Base-by-base conservation (phyloP, 2,888 invertebrate species). In the Notodonta ziczac region DNA sequence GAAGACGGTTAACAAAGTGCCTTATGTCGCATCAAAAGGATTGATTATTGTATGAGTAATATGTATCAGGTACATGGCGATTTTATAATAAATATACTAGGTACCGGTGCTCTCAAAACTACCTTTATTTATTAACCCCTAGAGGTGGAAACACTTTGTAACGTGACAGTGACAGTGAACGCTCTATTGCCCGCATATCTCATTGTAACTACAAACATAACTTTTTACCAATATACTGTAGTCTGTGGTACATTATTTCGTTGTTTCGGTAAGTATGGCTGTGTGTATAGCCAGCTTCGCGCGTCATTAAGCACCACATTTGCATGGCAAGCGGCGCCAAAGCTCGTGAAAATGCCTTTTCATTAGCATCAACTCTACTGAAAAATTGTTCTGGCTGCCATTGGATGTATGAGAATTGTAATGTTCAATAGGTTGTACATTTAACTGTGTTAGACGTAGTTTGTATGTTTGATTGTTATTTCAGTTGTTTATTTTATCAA, bases 311-410 rank as follows among this genome's bases (percentile, higher is more conserved):
- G 78, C 85, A 66, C 54, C 82, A 83, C 87, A 92, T 91, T 92
- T 89, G 88, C 91, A 91, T 92, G 87, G 75, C 84, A 87, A 86
- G 82, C 89, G 88, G 86, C 89, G 90, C 91, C 92, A 91, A 89
- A 89, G 81, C 89, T 92, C 91, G 91, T 93, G 92, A 90, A 93
- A 91, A 90, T 88, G 90, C 88, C 88, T 86, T 87, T 92, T 92
- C 92, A 91, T 92, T 92, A 93, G 84, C 90, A 90, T 90, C 90
- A 89, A 89, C 85, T 87, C 79, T 79, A 83, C 87, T 90, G 89
- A 91, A 90, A 90, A 90, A 91, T 88, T 84, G 89, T 86, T 90
- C 82, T 83, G 83, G 78, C 83, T 84, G 78, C 82, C 80, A 81
- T 79, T 81, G 76, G 77, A 80, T 76, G 64, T 74, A 72, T 73